Conservation (phyloP, 1,140 invertebrate genomes). For the Carcinoscorpius rotundicauda region DNA sequence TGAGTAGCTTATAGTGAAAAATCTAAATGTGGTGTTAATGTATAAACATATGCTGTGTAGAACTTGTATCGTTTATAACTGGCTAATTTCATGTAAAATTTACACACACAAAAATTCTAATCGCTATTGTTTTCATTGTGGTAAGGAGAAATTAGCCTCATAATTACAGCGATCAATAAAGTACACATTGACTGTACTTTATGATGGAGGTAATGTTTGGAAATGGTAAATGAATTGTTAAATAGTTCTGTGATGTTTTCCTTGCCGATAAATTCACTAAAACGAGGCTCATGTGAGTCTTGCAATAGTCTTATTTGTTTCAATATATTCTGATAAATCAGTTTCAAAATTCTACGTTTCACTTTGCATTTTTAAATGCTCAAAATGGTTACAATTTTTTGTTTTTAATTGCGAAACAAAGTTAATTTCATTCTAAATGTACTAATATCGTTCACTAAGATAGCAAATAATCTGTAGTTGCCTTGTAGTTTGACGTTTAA, state of each 20-base stretch:
- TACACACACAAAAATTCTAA: too few species aligned
- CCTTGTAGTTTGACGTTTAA: neutral
- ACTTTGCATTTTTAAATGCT: conserved; percentile 3
- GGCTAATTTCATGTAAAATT: too few species aligned
- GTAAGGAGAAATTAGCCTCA: too few species aligned
- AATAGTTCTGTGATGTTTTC: neutral
- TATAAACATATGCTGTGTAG: too few species aligned
- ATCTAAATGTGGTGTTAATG: too few species aligned
- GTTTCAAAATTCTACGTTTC: neutral
- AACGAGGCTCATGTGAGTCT: neutral
- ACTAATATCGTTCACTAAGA: neutral
- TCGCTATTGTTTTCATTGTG: too few species aligned
- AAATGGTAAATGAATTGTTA: neutral
- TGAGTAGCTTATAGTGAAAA: too few species aligned
- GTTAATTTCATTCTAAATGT: conserved; percentile 7
- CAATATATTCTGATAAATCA: conserved; percentile 2
- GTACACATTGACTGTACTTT: too few species aligned
- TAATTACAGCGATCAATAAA: too few species aligned
- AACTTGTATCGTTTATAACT: too few species aligned
- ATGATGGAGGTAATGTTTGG: neutral
- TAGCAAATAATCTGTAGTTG: too few species aligned
- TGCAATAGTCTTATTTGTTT: neutral
- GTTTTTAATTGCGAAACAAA: neutral
- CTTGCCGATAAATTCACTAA: neutral
- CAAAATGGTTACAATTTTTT: neutral